These are phyloP conservation scores for Pammene fasciana DNA, from an alignment of 2,888 invertebrate species.

Conservation along the genomic window DNA sequence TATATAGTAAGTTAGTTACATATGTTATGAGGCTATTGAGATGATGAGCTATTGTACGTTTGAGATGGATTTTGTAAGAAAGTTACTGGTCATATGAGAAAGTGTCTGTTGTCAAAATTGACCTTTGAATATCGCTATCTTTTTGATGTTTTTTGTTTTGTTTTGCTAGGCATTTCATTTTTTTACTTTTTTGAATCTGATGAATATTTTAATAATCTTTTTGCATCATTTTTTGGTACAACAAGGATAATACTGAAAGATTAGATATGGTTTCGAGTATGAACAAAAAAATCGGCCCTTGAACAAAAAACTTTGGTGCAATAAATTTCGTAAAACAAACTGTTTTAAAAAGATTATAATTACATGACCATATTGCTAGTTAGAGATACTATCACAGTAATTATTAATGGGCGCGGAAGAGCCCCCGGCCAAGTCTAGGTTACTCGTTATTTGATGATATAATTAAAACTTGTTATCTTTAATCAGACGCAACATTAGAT, in stretches of 20 bases:
- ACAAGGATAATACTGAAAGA: no score
- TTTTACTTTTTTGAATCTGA: no score
- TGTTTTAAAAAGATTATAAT: background rate
- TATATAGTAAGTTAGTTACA: conserved; percentile 10
- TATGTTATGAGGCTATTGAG: conserved; percentile 11
- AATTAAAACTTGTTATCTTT: conserved; percentile 11
- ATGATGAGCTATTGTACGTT: conserved; percentile 20
- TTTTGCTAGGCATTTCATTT: no score
- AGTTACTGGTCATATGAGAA: background rate
- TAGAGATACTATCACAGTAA: background rate
- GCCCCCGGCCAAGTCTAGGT: conserved; percentile 4
- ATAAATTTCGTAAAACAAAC: background rate
- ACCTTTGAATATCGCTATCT: background rate
- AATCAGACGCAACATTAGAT: background rate
- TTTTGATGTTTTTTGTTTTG: no score
- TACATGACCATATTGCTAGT: background rate
- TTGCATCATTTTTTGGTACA: no score
- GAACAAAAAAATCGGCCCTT: no score
- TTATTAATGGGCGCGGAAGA: conserved; percentile 4
- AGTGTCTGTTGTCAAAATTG: background rate
- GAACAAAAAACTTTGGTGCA: no score
- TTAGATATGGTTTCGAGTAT: no score
- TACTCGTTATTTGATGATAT: background rate
- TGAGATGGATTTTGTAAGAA: conserved; percentile 18
- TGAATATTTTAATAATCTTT: no score